These are phyloP conservation scores for Erythrocebus patas DNA, from an alignment of 2,113 vertebrate species.

Conservation along the genomic window DNA sequence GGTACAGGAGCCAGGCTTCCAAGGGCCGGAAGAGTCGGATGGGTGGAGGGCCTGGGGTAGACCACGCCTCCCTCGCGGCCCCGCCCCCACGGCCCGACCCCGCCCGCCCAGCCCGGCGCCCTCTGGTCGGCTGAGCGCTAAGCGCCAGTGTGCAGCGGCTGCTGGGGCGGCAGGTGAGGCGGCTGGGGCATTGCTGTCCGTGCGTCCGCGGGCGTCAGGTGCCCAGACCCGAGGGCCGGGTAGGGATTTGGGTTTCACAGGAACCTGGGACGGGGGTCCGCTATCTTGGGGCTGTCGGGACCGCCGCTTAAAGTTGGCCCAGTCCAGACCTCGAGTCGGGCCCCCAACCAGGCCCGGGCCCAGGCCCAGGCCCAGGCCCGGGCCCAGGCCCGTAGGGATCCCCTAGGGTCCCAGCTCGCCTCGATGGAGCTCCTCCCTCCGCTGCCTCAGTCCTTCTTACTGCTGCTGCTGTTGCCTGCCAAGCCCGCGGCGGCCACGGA, in stretches of 20 bases:
- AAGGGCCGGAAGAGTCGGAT: not conserved
- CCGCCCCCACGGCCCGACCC: not conserved
- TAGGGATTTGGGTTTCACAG: not conserved
- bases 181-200: not conserved
- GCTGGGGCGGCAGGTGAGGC: not conserved
- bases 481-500: not conserved
- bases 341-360: not conserved
- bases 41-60: not conserved
- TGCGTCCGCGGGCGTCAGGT: not conserved
- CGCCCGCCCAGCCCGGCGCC: not conserved
- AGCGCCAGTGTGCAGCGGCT: not conserved
- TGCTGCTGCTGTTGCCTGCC: not conserved
- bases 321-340: not conserved
- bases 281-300: not conserved
- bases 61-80: not conserved
- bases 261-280: not conserved
- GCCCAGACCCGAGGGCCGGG: not conserved
- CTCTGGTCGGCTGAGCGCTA: not conserved
- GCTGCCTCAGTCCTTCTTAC: not conserved
- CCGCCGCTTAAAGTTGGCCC: not conserved
- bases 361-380: not conserved
- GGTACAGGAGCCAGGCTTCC: not conserved
- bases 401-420: not conserved
- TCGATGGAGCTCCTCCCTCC: conserved; percentile 26
- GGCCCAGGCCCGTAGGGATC: not conserved